Evolutionary conservation across 2,888 invertebrate genomes (phyloP).

Genomic region (Drosophila lacicola): DNA sequence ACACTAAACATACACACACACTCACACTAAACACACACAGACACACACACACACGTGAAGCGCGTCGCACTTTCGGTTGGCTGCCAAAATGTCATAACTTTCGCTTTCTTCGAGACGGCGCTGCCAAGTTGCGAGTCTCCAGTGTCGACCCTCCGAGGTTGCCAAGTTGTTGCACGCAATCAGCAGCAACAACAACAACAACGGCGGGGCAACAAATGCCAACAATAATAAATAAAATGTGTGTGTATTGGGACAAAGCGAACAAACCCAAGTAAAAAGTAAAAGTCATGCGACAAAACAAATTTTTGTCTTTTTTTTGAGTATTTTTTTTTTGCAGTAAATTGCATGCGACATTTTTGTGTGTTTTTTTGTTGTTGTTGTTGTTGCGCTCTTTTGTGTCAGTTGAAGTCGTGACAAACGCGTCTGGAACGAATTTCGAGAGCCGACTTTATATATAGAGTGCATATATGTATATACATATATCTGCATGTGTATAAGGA

Average conservation of each 20-base stretch:
- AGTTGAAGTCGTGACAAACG: constrained; percentile 65
- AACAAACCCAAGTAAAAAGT: constrained; percentile 48
- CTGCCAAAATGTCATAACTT: constrained; percentile 76
- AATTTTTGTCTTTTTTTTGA: constrained; percentile 9
- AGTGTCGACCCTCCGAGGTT: constrained; percentile 30
- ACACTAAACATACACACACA: constrained; percentile 5
- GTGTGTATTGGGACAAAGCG: constrained; percentile 9
- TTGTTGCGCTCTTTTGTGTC: constrained; percentile 57
- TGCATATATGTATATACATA: constrained; percentile 14
- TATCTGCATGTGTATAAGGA: constrained; percentile 7
- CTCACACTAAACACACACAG: not conserved
- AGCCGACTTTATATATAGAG: constrained; percentile 32
- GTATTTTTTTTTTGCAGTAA: constrained; percentile 58
- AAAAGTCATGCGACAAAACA: constrained; percentile 70
- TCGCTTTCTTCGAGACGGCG: constrained; percentile 66
- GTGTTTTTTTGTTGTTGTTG: constrained; percentile 13
- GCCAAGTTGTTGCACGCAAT: constrained; percentile 70
- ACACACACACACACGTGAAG: not conserved
- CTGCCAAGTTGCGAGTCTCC: constrained; percentile 44
- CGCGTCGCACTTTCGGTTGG: constrained; percentile 60
- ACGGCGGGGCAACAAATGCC: constrained; percentile 22
- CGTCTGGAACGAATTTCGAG: constrained; percentile 64
- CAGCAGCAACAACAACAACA: constrained; percentile 35
- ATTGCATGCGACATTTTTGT: constrained; percentile 70
- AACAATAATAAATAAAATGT: constrained; percentile 46